Evolutionary conservation across 2,888 invertebrate genomes (phyloP), one percentile per base, ranked within the genome.

Genomic region (Drosophila aldrichi): DNA sequence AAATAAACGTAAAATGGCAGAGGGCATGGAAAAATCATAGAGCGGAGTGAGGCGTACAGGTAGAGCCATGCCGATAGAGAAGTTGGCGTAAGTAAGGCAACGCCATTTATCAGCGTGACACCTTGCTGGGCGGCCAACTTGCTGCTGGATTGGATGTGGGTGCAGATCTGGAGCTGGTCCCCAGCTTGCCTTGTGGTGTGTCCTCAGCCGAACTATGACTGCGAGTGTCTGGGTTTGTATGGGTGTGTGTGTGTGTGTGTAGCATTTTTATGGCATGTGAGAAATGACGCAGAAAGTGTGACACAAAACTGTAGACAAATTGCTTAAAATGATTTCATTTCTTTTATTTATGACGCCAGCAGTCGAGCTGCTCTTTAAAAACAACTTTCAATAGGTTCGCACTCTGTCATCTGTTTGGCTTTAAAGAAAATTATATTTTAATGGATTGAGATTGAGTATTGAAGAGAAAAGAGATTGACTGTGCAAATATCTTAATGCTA

Each of bases 281-380:
- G 86, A 90, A 86, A 90, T 86, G 82, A 80, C 73, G 87, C 86
- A 86, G 89, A 86, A 90, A 86, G 90, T 85, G 86, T 89, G 90
- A 89, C 86, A 88, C 88, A 86, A 88, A 86, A 86, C 88, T 89
- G 80, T 88, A 90, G 88, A 86, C 86, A 86, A 86, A 86, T 86
- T 85, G 90, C 88, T 89, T 65, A 74, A 86, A 86, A 86, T 85
- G 90, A 86, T 86, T 88, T 83, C 89, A 89, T 89, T 84, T 84
- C 81, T 81, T 81, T 87, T 84, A 89, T 84, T 89, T 84, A 83
- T 84, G 87, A 83, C 62, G 69, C 63, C 58, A 62, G 29, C 34
- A 41, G 44, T 70, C 52, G 40, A 61, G 48, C 18, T 38, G 51
- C 70, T 58, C 54, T 74, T 64, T 25, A 38, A 22, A 34, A 22